Evolutionary conservation across 2,888 invertebrate species (phyloP).

Genomic region (Pseudoips prasinana): DNA sequence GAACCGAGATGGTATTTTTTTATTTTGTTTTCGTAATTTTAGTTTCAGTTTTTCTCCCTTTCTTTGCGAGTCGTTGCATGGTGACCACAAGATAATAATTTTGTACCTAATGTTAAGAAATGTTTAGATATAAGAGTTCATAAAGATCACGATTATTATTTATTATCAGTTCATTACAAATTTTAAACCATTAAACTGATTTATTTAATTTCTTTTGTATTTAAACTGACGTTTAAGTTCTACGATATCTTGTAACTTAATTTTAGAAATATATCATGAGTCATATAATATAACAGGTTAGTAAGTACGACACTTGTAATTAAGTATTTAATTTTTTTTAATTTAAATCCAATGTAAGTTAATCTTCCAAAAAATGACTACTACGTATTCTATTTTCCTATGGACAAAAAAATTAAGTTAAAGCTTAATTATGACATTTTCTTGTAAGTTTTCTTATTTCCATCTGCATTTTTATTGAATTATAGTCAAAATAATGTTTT

Average conservation of each 20-base stretch:
- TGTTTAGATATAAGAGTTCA: slow-evolving; percentile 74
- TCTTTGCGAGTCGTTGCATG: slow-evolving; percentile 66
- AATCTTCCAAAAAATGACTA: slow-evolving; percentile 74
- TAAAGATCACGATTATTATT: slow-evolving; percentile 79
- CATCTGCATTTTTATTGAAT: slow-evolving; percentile 82
- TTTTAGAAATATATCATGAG: slow-evolving; percentile 77
- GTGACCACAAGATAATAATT: slow-evolving; percentile 75
- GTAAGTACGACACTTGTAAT: slow-evolving; percentile 77
- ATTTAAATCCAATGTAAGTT: slow-evolving; percentile 78
- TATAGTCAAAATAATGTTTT: slow-evolving; percentile 81
- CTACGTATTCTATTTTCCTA: slow-evolving; percentile 65
- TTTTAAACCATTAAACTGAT: slow-evolving; percentile 77
- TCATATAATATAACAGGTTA: slow-evolving; percentile 80
- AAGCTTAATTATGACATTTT: slow-evolving; percentile 79
- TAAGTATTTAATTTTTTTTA: slow-evolving; percentile 81
- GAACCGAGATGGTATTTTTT: slow-evolving; percentile 59
- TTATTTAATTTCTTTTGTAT: slow-evolving; percentile 81
- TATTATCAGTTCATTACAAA: slow-evolving; percentile 81
- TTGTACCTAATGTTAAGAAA: slow-evolving; percentile 77
- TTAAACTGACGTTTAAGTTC: slow-evolving; percentile 74
- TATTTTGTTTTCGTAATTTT: slow-evolving; percentile 53
- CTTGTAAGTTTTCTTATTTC: slow-evolving; percentile 80
- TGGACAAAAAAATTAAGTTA: slow-evolving; percentile 74
- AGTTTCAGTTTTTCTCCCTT: slow-evolving; percentile 72
- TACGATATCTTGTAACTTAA: slow-evolving; percentile 72